Conservation (phyloP, 2,113 vertebrate genomes). For the Nycticryphes semicollaris region DNA sequence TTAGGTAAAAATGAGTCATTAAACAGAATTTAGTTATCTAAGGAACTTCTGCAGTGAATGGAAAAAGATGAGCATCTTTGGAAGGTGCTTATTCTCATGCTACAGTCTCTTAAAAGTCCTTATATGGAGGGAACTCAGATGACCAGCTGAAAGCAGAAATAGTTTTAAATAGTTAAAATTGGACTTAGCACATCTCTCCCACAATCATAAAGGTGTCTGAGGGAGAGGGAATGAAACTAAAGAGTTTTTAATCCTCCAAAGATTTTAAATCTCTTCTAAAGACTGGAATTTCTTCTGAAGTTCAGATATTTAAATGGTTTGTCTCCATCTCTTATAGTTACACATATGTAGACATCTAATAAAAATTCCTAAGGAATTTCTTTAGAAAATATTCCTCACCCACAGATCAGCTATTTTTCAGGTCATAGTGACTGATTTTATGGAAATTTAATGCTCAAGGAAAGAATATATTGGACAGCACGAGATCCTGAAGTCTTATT, state of each 20-base stretch:
- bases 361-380: not conserved
- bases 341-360: not conserved
- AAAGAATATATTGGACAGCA: conserved; percentile 9
- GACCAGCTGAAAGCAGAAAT: not conserved
- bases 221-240: not conserved
- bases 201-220: not conserved
- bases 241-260: not conserved
- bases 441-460: not conserved
- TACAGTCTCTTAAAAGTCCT: not conserved
- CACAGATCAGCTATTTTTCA: not conserved
- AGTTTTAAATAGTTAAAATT: not conserved
- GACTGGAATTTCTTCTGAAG: not conserved
- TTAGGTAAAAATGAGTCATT: not conserved
- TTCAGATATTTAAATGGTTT: not conserved
- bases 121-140: not conserved
- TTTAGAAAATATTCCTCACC: not conserved
- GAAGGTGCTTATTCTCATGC: not conserved
- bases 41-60: not conserved
- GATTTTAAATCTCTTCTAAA: not conserved
- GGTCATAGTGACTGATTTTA: not conserved
- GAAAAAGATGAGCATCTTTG: not conserved
- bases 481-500: not conserved
- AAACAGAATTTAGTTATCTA: not conserved
- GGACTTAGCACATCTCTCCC: not conserved
- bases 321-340: not conserved